Conservation (phyloP, 2,797 vertebrate genomes). For the Melanotaenia parkinsoni region DNA sequence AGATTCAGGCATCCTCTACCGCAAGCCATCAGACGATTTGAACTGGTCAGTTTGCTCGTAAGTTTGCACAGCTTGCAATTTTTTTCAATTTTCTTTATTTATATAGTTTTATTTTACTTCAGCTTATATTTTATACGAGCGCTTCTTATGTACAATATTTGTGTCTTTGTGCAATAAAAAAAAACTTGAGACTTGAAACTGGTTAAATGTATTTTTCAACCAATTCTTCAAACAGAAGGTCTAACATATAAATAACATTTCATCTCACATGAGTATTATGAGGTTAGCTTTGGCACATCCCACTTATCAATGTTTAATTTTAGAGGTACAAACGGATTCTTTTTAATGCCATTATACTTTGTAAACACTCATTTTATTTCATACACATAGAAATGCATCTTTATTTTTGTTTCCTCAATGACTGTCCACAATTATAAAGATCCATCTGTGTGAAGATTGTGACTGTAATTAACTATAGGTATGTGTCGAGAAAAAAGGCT, state of each 20-base stretch:
- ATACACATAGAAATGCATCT: neutral
- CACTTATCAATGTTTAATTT: neutral
- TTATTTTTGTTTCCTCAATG: neutral
- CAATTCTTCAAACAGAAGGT: neutral
- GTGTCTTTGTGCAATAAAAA: too few species aligned
- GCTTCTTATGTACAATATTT: too few species aligned
- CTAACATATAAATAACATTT: neutral
- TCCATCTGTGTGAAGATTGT: slow-evolving; percentile 17
- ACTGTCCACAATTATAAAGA: neutral
- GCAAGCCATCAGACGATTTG: neutral
- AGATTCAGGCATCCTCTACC: neutral
- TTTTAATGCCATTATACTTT: neutral
- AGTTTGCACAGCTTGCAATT: too few species aligned
- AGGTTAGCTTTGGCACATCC: neutral
- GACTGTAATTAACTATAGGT: slow-evolving; percentile 38
- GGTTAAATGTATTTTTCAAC: neutral
- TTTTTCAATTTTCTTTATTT: neutral
- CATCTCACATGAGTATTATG: neutral
- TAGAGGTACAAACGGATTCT: neutral
- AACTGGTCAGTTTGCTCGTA: neutral
- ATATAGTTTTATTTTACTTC: neutral
- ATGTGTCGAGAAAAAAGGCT: slow-evolving; percentile 13
- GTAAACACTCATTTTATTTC: neutral
- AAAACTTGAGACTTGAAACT: too few species aligned
- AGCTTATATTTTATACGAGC: too few species aligned